Conservation (phyloP, 2,797 vertebrate species). For the Gastrophryne carolinensis region DNA sequence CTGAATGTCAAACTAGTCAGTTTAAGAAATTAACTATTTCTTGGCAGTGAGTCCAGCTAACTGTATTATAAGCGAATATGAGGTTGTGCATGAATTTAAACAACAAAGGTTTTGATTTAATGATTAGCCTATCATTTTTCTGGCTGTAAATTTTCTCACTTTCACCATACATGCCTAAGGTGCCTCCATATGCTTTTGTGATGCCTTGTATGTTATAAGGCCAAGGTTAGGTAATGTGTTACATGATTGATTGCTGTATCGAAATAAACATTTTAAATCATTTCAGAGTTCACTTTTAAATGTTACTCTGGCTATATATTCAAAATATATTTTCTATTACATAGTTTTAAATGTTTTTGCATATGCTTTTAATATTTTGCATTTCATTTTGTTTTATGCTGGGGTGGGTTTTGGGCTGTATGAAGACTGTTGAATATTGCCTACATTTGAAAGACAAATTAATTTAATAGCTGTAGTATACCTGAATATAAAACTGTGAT, state of each 20-base stretch:
- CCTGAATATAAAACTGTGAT: slow-evolving; percentile 59
- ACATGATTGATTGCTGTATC: background rate
- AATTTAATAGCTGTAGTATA: slow-evolving; percentile 52
- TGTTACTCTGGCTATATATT: background rate
- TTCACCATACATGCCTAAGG: background rate
- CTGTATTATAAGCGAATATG: background rate
- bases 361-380: slow-evolving; percentile 29
- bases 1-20: too few species aligned
- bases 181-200: slow-evolving; percentile 25
- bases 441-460: slow-evolving; percentile 56
- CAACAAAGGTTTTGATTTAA: background rate
- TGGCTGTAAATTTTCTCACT: background rate
- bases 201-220: slow-evolving; percentile 14
- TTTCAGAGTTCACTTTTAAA: slow-evolving; percentile 4
- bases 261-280: background rate
- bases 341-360: slow-evolving; percentile 35
- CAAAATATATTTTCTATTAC: slow-evolving; percentile 20
- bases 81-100: background rate
- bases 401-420: background rate
- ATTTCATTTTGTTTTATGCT: slow-evolving; percentile 20
- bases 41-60: background rate
- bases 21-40: too few species aligned
- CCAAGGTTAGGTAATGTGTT: slow-evolving; percentile 1
- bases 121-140: background rate
- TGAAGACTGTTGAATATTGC: slow-evolving; percentile 62